A percentile compares a stretch with the other conserved stretches of the same genome.
These are phyloP conservation scores for Cepaea nemoralis DNA, from an alignment of 1,140 invertebrate genomes.

Conservation along the genomic window DNA sequence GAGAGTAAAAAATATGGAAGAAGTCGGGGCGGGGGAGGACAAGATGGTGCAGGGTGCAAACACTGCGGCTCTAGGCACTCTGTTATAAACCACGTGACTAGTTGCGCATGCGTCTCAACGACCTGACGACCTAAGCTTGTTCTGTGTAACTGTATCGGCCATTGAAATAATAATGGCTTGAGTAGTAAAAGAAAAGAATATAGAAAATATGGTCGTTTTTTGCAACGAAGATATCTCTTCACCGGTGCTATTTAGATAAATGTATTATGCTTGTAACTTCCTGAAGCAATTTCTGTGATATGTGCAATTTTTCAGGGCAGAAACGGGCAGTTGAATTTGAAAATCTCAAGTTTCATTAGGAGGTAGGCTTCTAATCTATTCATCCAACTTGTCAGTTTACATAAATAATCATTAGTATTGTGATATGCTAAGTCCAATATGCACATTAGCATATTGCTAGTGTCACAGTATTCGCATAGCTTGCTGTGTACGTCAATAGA, in stretches of 20 bases:
- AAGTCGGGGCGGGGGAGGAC: neutral
- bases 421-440: no score
- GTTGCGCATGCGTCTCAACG: neutral
- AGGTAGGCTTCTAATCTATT: no score
- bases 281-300: slow-evolving; percentile 38
- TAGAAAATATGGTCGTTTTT: neutral
- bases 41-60: neutral
- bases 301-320: slow-evolving; percentile 27
- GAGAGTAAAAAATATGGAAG: no score
- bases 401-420: no score
- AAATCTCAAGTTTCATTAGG: no score
- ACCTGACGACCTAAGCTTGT: slow-evolving; percentile 8
- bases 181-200: neutral
- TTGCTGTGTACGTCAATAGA: no score
- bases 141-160: neutral
- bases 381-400: no score
- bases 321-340: slow-evolving; percentile 8
- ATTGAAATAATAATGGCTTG: neutral
- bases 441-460: no score
- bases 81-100: slow-evolving; percentile 8
- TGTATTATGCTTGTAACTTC: slow-evolving; percentile 18
- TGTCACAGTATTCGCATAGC: no score
- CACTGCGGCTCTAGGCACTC: neutral
- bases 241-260: slow-evolving; percentile 41
- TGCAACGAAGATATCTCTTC: slow-evolving; percentile 14